Conservation (phyloP, 2,113 vertebrate genomes). For the Colinus virginianus region DNA sequence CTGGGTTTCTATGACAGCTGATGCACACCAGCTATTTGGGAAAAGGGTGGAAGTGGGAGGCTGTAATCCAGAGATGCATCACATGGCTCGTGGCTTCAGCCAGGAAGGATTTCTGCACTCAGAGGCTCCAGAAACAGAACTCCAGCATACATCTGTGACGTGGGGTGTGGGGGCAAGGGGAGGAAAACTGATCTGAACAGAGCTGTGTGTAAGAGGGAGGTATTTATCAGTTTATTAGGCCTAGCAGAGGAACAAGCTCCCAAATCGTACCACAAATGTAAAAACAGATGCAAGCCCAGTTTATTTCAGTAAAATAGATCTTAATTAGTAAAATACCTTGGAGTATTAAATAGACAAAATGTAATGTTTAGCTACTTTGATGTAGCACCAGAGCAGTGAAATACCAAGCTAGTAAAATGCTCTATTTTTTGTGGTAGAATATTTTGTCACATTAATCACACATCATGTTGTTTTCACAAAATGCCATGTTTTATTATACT, state of each 20-base stretch:
- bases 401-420: background rate
- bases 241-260: background rate
- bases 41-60: background rate
- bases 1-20: background rate
- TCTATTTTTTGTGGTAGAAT: background rate
- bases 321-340: conserved; percentile 45
- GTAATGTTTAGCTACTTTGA: conserved; percentile 45
- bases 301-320: conserved; percentile 35
- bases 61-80: background rate
- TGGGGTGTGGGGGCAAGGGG: background rate
- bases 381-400: background rate
- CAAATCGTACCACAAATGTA: background rate
- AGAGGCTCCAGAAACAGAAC: background rate
- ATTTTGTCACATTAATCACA: background rate
- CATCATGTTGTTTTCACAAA: background rate
- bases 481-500: background rate
- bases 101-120: background rate
- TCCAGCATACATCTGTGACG: background rate
- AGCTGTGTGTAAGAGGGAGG: background rate
- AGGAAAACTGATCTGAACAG: background rate
- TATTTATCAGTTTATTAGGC: background rate
- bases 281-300: background rate
- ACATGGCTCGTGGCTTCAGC: background rate
- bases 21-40: background rate
- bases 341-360: conserved; percentile 32